phyloP scores from a whole-genome alignment of 2,888 invertebrate species.

The Miltochrista miniata region DNA sequence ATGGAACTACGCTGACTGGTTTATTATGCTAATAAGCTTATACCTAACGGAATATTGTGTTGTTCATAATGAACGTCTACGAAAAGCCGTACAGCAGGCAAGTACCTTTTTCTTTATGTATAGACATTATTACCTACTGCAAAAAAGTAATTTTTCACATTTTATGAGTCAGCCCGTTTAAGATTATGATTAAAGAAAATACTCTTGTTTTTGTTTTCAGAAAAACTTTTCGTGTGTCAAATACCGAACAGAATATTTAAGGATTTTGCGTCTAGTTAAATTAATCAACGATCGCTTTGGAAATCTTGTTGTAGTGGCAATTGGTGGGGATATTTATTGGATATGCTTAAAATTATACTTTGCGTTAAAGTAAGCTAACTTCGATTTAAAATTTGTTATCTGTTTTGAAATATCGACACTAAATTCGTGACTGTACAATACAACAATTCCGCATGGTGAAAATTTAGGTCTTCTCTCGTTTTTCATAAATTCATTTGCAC shows the following conservation, averaged over 20 bases:
- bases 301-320: background rate
- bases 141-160: too few species aligned
- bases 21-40: constrained; percentile 86
- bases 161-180: too few species aligned
- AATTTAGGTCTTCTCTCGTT: too few species aligned
- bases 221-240: background rate
- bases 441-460: too few species aligned
- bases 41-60: constrained; percentile 86
- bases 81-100: constrained; percentile 45
- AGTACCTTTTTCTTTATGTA: background rate
- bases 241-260: constrained; percentile 1
- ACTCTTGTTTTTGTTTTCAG: background rate
- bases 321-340: background rate
- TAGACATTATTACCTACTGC: too few species aligned
- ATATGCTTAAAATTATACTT: background rate
- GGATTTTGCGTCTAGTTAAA: background rate
- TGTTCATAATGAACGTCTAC: constrained; percentile 70
- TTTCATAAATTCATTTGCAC: too few species aligned
- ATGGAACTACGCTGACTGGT: constrained; percentile 87
- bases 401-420: too few species aligned
- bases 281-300: background rate
- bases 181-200: background rate
- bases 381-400: too few species aligned
- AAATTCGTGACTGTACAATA: too few species aligned
- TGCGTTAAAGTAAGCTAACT: too few species aligned